Base-by-base conservation (phyloP, 2,797 vertebrate genomes). In the Acipenser oxyrinchus region DNA sequence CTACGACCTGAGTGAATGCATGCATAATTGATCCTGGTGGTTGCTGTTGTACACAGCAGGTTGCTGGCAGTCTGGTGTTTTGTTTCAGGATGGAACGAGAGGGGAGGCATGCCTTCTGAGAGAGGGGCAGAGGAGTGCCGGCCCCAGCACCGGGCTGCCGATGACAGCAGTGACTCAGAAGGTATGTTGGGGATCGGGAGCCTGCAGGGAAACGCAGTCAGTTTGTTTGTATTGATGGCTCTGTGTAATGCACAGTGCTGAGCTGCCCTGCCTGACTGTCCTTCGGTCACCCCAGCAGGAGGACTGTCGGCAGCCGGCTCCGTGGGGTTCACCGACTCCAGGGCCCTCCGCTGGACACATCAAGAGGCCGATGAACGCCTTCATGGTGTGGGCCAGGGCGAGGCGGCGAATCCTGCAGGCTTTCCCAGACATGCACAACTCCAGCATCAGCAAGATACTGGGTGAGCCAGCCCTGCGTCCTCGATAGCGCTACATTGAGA, bases 311-410 rank as follows among this genome's bases (percentile, higher is more conserved):
- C 73, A 18, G 7, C 83, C 18, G 92, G 86, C 11, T 82, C 88
- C 2, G 89, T 91, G 63, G 86, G 87, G 71, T 96, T 94, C 70
- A 74, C 90, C 0, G 95, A 97, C 71, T 87, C 88, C 69, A 83
- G 95, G 61, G 49, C 74, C 88, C 60, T 92, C 93, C 75, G 95
- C 92, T 8, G 95, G 93, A 67, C 95, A 99, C 87, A 97, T 99
- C 81, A 99, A 99, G 82, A 82, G 96, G 55, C 96, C 96, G 77
- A 99, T 99, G 96, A 99, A 99, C 0, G 96, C 96, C 78, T 99
- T 99, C 82, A 99, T 98, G 95, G 96, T 99, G 60, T 99, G 96
- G 96, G 96, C 95, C 63, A 98, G 98, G 77, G 96, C 98, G 82
- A 87, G 95, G 63, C 85, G 95, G 68, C 94, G 95, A 79, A 99